Evolutionary conservation across 2,113 vertebrate species (phyloP), one percentile per base, ranked within the genome.

Genomic region (Dipodomys spectabilis): DNA sequence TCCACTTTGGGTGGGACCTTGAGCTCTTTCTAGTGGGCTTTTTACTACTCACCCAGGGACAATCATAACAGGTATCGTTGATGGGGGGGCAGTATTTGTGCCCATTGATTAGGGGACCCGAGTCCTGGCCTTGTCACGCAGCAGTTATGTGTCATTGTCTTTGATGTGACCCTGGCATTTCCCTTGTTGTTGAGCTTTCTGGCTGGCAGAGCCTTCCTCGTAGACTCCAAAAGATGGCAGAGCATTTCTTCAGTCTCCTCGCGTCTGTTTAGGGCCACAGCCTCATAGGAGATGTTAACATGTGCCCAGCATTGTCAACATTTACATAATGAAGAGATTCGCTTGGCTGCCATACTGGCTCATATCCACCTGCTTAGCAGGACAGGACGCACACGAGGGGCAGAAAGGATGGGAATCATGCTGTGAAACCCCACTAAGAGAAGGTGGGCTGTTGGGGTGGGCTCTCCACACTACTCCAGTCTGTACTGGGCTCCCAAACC

Each of bases 61-160:
- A 81, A 0, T 35, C 1, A 0, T 25, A 1, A 28, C 16, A 2
- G 4, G 0, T 2, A 11, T 15, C 2, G 15, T 9, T 8, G n/a
- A 9, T 0, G 16, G 35, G 22, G 16, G 35, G 22, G 15, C 30
- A 23, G 22, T 73, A 25, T 18, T 1, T 22, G 13, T 7, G 2
- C 44, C 9, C 30, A 28, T 11, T 75, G 64, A 44, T 44, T 67
- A 45, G 9, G 69, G n/a, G 39, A 9, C 53, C 72, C 8, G 16
- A 3, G 7, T 27, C 3, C 53, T 30, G 39, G n/a, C 57, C 4
- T 27, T 35, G 72, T 7, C 39, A 18, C 15, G 35, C 57, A 57
- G 32, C 3, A 12, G 7, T 11, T 20, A 8, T 5, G 20, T 64
- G 53, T 57, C 53, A 4, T n/a, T 73, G 30, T 18, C 4, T 62